phyloP scores from a whole-genome alignment of 2,113 vertebrate species.

The Vireo altiloquus region DNA sequence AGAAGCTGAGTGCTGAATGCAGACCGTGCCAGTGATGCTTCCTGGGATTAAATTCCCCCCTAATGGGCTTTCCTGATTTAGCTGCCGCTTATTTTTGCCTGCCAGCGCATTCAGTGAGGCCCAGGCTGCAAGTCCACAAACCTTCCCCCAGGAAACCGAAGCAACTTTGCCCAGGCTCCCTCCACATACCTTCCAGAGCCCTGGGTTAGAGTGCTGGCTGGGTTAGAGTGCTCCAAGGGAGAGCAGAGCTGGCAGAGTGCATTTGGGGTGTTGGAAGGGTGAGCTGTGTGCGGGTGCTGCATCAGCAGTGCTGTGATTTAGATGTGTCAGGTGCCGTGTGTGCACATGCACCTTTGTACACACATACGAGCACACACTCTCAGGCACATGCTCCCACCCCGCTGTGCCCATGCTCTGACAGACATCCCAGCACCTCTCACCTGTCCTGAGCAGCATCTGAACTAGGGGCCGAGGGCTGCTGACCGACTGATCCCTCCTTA shows the following conservation, averaged over 20 bases:
- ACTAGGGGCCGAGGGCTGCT: accelerated
- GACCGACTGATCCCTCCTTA: background rate
- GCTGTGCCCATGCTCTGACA: background rate
- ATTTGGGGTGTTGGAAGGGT: background rate
- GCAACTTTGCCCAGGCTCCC: background rate
- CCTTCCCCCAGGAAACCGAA: background rate
- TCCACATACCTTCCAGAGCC: accelerated
- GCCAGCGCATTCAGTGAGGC: background rate
- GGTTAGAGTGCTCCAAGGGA: background rate
- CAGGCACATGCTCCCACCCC: accelerated
- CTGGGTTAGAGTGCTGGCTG: background rate
- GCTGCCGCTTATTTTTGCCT: background rate
- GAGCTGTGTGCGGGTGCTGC: background rate
- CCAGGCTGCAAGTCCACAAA: background rate
- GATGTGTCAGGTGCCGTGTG: background rate
- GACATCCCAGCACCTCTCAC: background rate
- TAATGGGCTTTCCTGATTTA: constrained; percentile 55
- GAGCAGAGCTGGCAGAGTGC: background rate
- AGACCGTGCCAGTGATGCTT: background rate
- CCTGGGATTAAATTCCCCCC: constrained; percentile 17
- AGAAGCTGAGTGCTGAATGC: background rate
- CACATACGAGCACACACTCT: too few species aligned
- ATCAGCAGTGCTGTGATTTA: background rate
- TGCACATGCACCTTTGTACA: background rate
- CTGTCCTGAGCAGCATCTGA: background rate